Conservation (phyloP, 2,888 invertebrate genomes). For the Ectemnius cavifrons region DNA sequence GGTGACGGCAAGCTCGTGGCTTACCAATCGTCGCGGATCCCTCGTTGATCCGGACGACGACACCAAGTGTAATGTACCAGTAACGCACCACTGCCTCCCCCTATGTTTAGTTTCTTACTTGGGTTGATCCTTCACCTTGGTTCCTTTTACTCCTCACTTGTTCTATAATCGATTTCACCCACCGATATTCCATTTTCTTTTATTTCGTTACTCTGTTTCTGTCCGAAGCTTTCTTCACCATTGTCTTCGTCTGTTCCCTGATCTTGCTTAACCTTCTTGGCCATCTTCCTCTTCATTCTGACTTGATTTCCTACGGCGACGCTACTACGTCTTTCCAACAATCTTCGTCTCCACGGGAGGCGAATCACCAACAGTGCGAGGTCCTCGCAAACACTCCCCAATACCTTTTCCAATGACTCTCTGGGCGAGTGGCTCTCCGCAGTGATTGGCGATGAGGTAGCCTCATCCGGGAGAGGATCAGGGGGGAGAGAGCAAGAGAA, state of each 20-base stretch:
- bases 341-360: not conserved
- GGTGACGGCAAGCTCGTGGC: slow-evolving; percentile 42
- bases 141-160: not conserved
- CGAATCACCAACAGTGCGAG: not conserved
- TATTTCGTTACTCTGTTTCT: slow-evolving; percentile 22
- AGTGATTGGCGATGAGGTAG: not conserved
- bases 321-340: not conserved
- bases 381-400: not conserved
- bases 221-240: slow-evolving; percentile 5
- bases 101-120: slow-evolving; percentile 62
- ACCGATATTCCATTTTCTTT: slow-evolving; percentile 16
- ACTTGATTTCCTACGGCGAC: slow-evolving; percentile 4
- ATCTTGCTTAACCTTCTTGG: slow-evolving; percentile 3
- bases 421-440: not conserved
- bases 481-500: slow-evolving; percentile 1
- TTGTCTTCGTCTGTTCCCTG: not conserved
- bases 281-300: slow-evolving; percentile 10
- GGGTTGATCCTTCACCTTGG: slow-evolving; percentile 11
- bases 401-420: not conserved
- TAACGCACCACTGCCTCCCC: slow-evolving; percentile 74
- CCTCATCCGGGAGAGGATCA: not conserved
- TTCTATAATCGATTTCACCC: not conserved
- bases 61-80: slow-evolving; percentile 63
- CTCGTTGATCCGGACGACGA: slow-evolving; percentile 53
- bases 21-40: slow-evolving; percentile 41